A percentile compares a stretch with the other conserved stretches of the same genome.
Conservation (phyloP, 2,113 vertebrate genomes). For the Crypturellus undulatus region DNA sequence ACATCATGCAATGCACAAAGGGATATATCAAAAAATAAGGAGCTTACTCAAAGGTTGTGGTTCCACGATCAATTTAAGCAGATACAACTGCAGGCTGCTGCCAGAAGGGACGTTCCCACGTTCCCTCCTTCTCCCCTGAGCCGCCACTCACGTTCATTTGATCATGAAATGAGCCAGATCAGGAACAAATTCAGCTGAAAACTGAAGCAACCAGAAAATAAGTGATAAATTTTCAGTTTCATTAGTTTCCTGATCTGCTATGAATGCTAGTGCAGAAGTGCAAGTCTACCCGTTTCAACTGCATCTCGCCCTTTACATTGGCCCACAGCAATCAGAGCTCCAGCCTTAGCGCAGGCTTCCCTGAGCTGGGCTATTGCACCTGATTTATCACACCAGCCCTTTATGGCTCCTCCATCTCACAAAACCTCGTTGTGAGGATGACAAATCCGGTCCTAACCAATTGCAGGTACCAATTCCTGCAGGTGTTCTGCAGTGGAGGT, state of each 20-base stretch:
- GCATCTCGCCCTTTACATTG: not conserved
- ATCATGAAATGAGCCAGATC: conserved; percentile 40
- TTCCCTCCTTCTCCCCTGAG: not conserved
- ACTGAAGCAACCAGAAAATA: conserved; percentile 36
- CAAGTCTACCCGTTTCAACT: not conserved
- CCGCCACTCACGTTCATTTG: not conserved
- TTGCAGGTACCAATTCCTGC: not conserved
- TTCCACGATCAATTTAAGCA: not conserved
- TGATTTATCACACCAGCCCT: not conserved
- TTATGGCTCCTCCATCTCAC: accelerated
- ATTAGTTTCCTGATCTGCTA: conserved; percentile 22
- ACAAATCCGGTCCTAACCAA: not conserved
- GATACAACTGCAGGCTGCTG: not conserved
- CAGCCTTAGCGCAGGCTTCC: not conserved
- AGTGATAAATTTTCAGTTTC: conserved; percentile 50
- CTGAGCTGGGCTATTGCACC: not conserved
- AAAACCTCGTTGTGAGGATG: not conserved
- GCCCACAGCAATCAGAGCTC: not conserved
- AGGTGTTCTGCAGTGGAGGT: not conserved
- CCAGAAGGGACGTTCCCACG: accelerated
- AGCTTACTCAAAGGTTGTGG: not conserved
- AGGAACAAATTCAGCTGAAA: conserved; percentile 53
- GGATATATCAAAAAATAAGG: not conserved
- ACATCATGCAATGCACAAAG: accelerated
- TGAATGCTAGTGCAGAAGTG: not conserved